phyloP scores from a whole-genome alignment of 2,797 vertebrate species.

The Pangasius krempfi region DNA sequence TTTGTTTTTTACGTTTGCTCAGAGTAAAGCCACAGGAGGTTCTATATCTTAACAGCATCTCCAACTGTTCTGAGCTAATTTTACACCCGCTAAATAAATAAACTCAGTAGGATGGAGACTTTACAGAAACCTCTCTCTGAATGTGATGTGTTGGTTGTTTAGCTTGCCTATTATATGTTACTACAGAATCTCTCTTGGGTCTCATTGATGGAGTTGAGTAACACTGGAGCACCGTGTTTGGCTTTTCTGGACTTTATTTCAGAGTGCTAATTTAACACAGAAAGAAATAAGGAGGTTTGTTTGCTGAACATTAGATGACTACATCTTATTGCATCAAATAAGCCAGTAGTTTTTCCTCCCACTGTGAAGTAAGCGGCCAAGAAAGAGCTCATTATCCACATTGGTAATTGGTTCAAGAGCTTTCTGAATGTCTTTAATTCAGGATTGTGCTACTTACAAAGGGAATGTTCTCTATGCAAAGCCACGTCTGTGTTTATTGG shows the following conservation, averaged over 20 bases:
- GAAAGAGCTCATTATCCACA: conserved; percentile 22
- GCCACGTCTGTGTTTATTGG: background rate
- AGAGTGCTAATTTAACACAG: background rate
- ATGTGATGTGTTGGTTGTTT: background rate
- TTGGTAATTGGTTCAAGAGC: conserved; percentile 4
- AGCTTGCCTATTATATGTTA: background rate
- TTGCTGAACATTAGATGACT: conserved; percentile 18
- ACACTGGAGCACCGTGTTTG: background rate
- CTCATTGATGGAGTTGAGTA: conserved; percentile 5
- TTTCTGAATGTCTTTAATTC: conserved; percentile 24
- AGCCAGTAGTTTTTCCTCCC: conserved; percentile 22
- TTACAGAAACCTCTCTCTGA: conserved; percentile 16
- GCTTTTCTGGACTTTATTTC: conserved; percentile 6
- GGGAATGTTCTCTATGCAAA: background rate
- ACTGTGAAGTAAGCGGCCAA: background rate
- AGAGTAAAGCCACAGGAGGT: conserved; percentile 29
- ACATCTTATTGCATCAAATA: conserved; percentile 5
- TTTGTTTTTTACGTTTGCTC: conserved; percentile 26
- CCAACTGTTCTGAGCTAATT: conserved; percentile 5
- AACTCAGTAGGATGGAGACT: conserved; percentile 5
- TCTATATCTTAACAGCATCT: background rate
- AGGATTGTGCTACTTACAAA: background rate
- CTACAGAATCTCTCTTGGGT: background rate
- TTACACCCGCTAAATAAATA: background rate
- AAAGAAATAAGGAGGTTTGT: conserved; percentile 7